Evolutionary conservation across 2,113 vertebrate genomes (phyloP), one percentile per base, ranked within the genome.

Genomic region (Ahaetulla prasina): DNA sequence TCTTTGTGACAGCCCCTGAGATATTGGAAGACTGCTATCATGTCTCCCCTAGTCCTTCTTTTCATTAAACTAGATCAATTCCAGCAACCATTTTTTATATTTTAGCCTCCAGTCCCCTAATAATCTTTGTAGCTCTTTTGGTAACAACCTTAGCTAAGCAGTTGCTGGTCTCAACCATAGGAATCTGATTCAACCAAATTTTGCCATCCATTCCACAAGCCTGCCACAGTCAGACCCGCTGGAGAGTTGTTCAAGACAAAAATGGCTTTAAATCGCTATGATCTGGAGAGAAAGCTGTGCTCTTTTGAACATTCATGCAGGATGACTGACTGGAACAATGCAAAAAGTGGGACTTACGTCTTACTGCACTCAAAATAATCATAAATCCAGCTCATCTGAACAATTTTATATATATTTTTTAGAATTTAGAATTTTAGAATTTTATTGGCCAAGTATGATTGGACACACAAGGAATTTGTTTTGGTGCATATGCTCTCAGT

Each of bases 101-200:
- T 23, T 55, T 55, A 55, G 54, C 54, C 54, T 55, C 22, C 54
- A 55, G 22, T 55, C 54, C 54, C 53, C 53, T 22, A 54, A 54
- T 54, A 18, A 2, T 55, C 54, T 5, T 23, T 55, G 54, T 23
- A 23, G 22, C 22, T 55, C 22, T 23, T 55, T 22, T 23, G 97
- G 94, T 95, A 97, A 97, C 97, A 97, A 96, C 97, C 96, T 97
- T 95, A 95, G 96, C 96, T 97, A 97, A 97, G 96, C 96, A 96
- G 96, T 95, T 94, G 93, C 95, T 94, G 12, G 8, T 93, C 95
- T 96, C 96, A 94, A 95, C 96, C 96, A 92, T 96, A 94, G 94
- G 96, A 94, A 94, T 89, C 85, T 92, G 94, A 93, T 97, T 97
- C 97, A 96, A 97, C 96, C 97, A 95, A 96, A 94, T 96, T 96